These are phyloP conservation scores for Marisa cornuarietis DNA, from an alignment of 1,140 invertebrate genomes.

Conservation along the genomic window DNA sequence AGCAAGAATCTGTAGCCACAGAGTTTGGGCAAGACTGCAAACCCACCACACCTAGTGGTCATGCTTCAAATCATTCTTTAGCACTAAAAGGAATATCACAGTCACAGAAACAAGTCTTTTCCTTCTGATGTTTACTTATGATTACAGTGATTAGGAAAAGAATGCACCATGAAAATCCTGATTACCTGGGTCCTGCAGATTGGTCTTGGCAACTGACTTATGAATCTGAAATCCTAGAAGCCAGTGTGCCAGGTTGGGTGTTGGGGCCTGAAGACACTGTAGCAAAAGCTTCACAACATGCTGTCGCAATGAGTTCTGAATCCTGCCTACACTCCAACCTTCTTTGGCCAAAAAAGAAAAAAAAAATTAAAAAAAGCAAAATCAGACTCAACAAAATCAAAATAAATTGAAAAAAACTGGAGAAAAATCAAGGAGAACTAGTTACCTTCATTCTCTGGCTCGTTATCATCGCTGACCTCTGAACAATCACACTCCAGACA, in stretches of 20 bases:
- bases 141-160: not conserved
- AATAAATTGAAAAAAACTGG: not conserved
- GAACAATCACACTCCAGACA: constrained; percentile 79
- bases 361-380: not conserved
- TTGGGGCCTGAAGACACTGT: constrained; percentile 77
- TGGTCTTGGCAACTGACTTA: constrained; percentile 64
- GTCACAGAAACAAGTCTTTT: too few species aligned
- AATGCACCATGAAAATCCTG: not conserved
- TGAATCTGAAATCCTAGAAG: constrained; percentile 85
- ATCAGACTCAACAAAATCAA: not conserved
- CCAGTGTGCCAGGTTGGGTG: constrained; percentile 88
- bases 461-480: constrained; percentile 29
- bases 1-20: too few species aligned
- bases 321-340: constrained; percentile 16
- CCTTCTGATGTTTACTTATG: too few species aligned
- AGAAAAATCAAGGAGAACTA: not conserved
- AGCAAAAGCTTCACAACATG: constrained; percentile 78
- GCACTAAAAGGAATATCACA: too few species aligned
- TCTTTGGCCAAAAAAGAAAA: not conserved
- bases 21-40: too few species aligned
- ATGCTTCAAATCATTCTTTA: too few species aligned
- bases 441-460: constrained; percentile 12
- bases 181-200: constrained; percentile 67
- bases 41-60: too few species aligned
- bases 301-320: constrained; percentile 51